phyloP scores from a whole-genome alignment of 2,888 invertebrate species.

The Ochropacha duplaris region DNA sequence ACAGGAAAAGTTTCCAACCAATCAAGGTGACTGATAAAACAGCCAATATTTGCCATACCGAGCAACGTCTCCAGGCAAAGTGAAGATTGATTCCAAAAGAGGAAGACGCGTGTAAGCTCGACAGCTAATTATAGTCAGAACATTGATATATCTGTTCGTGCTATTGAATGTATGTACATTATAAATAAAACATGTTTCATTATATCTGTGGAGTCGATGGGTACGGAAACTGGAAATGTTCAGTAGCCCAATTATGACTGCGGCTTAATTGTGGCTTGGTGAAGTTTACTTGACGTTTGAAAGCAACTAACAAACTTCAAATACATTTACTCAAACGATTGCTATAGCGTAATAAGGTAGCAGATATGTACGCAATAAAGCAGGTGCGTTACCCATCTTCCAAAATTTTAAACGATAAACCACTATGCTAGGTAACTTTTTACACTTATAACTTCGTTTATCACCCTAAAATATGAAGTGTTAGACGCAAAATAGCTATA shows the following conservation, averaged over 20 bases:
- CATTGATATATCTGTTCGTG: background rate
- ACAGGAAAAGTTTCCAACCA: background rate
- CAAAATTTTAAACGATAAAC: background rate
- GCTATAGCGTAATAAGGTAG: background rate
- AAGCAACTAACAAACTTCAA: background rate
- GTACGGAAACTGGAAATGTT: background rate
- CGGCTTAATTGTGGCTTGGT: background rate
- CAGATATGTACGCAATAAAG: background rate
- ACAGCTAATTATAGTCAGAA: background rate
- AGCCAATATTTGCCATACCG: background rate
- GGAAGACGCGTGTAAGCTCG: background rate
- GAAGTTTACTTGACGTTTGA: background rate
- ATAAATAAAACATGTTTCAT: slow-evolving; percentile 1
- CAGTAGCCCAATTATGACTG: background rate
- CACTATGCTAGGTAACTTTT: background rate
- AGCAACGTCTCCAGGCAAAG: background rate
- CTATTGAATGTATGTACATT: background rate
- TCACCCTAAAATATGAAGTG: too few species aligned
- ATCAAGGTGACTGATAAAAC: background rate
- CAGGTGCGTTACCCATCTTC: background rate
- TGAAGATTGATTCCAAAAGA: slow-evolving; percentile 1
- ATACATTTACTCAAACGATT: background rate
- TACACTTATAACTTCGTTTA: background rate
- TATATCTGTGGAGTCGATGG: background rate
- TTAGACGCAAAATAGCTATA: too few species aligned